Conservation (phyloP, 2,888 invertebrate genomes). For the Melanostoma mellinum region DNA sequence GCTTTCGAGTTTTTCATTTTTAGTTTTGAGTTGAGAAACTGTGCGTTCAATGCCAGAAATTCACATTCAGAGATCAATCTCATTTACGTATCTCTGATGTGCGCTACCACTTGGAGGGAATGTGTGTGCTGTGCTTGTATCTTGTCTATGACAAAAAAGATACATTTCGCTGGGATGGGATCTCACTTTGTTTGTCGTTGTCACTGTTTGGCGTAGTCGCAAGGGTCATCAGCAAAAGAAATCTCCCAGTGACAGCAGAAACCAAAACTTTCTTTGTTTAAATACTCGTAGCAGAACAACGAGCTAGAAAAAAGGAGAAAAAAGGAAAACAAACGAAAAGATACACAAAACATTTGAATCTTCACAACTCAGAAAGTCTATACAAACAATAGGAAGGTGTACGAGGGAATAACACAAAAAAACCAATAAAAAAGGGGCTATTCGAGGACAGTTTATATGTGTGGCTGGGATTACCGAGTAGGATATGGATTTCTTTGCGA, state of each 20-base stretch:
- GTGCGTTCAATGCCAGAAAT: slow-evolving; percentile 61
- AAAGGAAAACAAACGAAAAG: slow-evolving; percentile 29
- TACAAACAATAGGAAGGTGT: slow-evolving; percentile 1
- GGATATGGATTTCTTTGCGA: slow-evolving; percentile 10
- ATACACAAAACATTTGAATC: slow-evolving; percentile 50
- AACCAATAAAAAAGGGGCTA: slow-evolving; percentile 5
- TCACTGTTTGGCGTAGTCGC: slow-evolving; percentile 9
- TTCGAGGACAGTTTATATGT: slow-evolving; percentile 30
- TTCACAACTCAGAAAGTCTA: slow-evolving; percentile 44
- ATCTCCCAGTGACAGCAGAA: slow-evolving; percentile 64
- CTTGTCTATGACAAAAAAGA: slow-evolving; percentile 31
- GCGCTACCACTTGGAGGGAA: slow-evolving; percentile 47
- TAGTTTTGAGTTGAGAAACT: slow-evolving; percentile 40
- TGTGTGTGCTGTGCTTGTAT: slow-evolving; percentile 12
- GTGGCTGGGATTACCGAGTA: slow-evolving; percentile 53
- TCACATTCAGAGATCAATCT: slow-evolving; percentile 71
- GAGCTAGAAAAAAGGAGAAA: slow-evolving; percentile 11
- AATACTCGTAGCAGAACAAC: slow-evolving; percentile 49
- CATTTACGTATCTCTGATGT: slow-evolving; percentile 70
- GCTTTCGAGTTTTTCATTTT: slow-evolving; percentile 44
- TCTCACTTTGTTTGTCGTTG: slow-evolving; percentile 38
- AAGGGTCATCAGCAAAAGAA: slow-evolving; percentile 69
- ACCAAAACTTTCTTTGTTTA: slow-evolving; percentile 71
- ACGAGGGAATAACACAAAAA: slow-evolving; percentile 24
- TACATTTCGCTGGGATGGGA: slow-evolving; percentile 46